phyloP scores from a whole-genome alignment of 2,113 vertebrate genomes.

The Melanostigma gelatinosum region DNA sequence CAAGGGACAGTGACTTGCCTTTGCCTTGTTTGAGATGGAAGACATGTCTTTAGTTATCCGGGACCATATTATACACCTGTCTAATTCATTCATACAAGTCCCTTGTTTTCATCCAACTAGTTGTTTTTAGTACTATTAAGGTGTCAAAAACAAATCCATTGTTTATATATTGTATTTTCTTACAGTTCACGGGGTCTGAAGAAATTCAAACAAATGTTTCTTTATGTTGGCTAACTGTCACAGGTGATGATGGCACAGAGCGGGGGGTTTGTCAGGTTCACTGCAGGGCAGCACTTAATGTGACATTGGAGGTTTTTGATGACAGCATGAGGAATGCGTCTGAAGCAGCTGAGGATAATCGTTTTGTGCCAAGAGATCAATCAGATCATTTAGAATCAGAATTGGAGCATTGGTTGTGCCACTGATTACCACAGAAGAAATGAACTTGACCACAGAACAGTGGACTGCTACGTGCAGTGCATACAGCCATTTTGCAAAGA shows the following conservation, averaged over 20 bases:
- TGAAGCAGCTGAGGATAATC: not conserved
- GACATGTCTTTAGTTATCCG: not conserved
- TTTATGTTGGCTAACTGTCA: not conserved
- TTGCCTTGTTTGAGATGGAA: not conserved
- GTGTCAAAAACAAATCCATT: not conserved
- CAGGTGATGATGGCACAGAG: not conserved
- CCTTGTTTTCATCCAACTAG: not conserved
- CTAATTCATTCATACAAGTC: not conserved
- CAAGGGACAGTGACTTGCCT: not conserved
- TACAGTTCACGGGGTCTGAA: not conserved
- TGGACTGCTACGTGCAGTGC: too few relatives aligned
- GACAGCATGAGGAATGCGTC: not conserved
- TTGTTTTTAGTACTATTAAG: not conserved
- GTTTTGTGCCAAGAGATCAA: not conserved
- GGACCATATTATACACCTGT: not conserved
- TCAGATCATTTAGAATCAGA: not conserved
- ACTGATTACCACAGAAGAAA: not conserved
- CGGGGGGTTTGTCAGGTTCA: not conserved
- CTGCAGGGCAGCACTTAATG: too few relatives aligned
- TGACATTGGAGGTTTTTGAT: not conserved
- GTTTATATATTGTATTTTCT: not conserved
- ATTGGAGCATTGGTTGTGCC: not conserved
- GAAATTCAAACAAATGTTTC: not conserved
- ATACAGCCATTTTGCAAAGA: not conserved
- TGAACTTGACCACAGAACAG: not conserved